Conservation (phyloP, 2,113 vertebrate genomes). For the Uria lomvia region DNA sequence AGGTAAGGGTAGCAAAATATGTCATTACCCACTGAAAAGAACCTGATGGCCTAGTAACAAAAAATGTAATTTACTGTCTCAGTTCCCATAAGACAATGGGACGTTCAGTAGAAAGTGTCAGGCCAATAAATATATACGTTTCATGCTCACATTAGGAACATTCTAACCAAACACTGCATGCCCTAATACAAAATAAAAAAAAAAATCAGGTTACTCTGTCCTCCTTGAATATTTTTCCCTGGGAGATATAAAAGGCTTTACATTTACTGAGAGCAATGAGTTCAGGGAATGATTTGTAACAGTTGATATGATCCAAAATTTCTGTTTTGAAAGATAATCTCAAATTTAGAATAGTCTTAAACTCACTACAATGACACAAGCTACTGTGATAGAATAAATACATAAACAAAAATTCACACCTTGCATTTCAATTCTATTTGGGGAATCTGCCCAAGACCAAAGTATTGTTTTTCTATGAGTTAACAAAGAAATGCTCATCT, state of each 20-base stretch:
- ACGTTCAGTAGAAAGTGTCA: fast-evolving
- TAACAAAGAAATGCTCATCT: neutral
- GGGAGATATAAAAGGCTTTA: neutral
- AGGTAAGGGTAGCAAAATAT: neutral
- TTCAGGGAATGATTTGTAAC: neutral
- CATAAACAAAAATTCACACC: neutral
- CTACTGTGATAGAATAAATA: neutral
- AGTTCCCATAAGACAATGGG: neutral
- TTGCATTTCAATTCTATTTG: neutral
- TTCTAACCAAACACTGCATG: neutral
- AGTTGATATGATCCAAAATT: neutral
- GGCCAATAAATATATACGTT: neutral
- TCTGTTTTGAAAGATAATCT: neutral
- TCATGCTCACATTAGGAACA: neutral
- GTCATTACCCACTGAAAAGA: neutral
- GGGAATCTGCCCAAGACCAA: neutral
- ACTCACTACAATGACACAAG: neutral
- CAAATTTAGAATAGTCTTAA: neutral
- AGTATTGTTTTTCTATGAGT: neutral
- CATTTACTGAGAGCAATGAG: neutral
- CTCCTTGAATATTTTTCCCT: neutral
- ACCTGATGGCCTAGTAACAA: neutral
- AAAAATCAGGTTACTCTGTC: neutral
- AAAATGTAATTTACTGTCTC: neutral
- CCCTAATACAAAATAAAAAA: neutral